phyloP scores from a whole-genome alignment of 2,888 invertebrate genomes.

The Melipona bicolor region DNA sequence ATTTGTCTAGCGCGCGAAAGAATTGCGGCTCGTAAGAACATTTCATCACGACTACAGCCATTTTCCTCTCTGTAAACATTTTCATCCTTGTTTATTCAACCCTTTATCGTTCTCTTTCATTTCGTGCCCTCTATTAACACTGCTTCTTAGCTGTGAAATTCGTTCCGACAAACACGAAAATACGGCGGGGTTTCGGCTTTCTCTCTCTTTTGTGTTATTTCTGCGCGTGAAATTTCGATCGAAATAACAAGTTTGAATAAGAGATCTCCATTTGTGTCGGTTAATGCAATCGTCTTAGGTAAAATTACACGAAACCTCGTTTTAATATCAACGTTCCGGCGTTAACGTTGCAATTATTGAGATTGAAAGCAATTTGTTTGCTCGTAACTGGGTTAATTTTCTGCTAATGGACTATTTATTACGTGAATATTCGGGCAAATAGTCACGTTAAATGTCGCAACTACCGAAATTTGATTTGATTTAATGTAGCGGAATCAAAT shows the following conservation, averaged over 20 bases:
- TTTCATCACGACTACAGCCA: not conserved
- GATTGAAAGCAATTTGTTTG: not conserved
- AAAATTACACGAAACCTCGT: not conserved
- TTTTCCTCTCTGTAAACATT: not conserved
- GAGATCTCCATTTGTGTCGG: not conserved
- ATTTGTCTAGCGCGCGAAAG: not conserved
- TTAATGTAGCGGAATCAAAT: not conserved
- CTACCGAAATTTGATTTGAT: not conserved
- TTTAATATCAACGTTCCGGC: not conserved
- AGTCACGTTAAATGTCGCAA: not conserved
- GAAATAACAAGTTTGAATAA: not conserved
- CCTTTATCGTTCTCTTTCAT: slow-evolving; percentile 1
- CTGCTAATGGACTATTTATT: not conserved
- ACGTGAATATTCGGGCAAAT: not conserved
- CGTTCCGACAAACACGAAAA: not conserved
- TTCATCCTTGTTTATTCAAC: slow-evolving; percentile 1
- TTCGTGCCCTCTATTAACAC: not conserved
- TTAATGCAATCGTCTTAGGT: not conserved
- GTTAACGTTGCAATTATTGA: not conserved
- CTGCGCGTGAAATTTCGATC: not conserved
- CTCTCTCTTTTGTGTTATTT: not conserved
- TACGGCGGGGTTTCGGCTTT: not conserved
- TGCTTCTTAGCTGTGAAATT: not conserved
- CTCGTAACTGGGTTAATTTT: not conserved
- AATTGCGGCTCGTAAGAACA: not conserved